Conservation (phyloP, 1,140 invertebrate genomes). For the Acarapis woodi region DNA sequence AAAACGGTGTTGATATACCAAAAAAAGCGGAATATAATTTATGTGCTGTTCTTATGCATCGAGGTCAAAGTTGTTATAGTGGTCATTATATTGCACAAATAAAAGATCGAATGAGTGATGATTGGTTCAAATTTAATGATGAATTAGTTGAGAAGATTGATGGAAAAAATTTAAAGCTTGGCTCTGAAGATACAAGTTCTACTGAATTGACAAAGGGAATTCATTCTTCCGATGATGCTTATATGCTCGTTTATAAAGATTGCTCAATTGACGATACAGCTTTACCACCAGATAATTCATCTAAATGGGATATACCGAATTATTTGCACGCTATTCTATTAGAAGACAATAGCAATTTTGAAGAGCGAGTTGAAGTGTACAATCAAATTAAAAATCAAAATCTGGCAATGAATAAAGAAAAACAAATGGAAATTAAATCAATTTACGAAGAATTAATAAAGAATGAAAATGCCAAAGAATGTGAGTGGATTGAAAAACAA, state of each 20-base stretch:
- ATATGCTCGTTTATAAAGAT: slow-evolving; percentile 31
- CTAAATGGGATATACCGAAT: slow-evolving; percentile 12
- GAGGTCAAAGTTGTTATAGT: slow-evolving; percentile 31
- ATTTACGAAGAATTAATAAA: slow-evolving; percentile 1
- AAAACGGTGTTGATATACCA: no score
- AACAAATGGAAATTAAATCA: slow-evolving; percentile 15
- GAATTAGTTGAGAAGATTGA: slow-evolving; percentile 31
- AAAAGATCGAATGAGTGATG: slow-evolving; percentile 22
- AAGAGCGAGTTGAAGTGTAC: slow-evolving; percentile 18
- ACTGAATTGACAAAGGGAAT: slow-evolving; percentile 16
- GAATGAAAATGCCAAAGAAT: neutral
- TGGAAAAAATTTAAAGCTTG: slow-evolving; percentile 22
- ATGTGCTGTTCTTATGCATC: slow-evolving; percentile 32
- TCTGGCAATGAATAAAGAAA: neutral
- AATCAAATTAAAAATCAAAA: slow-evolving; percentile 10
- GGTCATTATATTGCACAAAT: slow-evolving; percentile 39
- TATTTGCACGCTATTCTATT: slow-evolving; percentile 16
- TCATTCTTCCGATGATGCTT: slow-evolving; percentile 25
- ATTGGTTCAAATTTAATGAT: slow-evolving; percentile 27
- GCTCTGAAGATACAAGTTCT: slow-evolving; percentile 17
- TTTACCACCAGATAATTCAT: slow-evolving; percentile 5
- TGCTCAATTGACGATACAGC: neutral
- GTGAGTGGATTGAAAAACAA: slow-evolving; percentile 8
- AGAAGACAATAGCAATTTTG: slow-evolving; percentile 20
- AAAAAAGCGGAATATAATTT: slow-evolving; percentile 23